A percentile compares a stretch with the other conserved stretches of the same genome.
Evolutionary conservation across 2,888 invertebrate species (phyloP).

Genomic region (Trachelus iudaicus): DNA sequence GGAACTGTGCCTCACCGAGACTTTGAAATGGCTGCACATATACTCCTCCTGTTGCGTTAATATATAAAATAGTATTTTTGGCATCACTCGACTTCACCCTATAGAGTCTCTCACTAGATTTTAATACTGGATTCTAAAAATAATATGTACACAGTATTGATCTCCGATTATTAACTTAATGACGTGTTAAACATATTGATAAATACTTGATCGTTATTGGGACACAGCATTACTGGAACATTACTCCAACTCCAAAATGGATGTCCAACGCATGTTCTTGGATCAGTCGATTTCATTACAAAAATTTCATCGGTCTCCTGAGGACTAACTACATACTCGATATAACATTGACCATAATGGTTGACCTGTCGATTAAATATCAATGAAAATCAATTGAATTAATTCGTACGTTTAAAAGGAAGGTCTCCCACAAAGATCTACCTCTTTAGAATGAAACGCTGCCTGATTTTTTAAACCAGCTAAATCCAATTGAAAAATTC

Average conservation of each 20-base stretch:
- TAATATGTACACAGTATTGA: neutral
- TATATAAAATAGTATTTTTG: slow-evolving; percentile 46
- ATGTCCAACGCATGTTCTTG: slow-evolving; percentile 58
- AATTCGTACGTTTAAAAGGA: neutral
- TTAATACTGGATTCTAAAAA: slow-evolving; percentile 60
- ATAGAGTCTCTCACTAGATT: slow-evolving; percentile 64
- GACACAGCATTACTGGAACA: slow-evolving; percentile 60
- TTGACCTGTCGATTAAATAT: slow-evolving; percentile 47
- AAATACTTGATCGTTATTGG: slow-evolving; percentile 60
- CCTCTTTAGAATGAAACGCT: slow-evolving; percentile 57
- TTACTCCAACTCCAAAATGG: slow-evolving; percentile 59
- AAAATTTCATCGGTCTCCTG: slow-evolving; percentile 45
- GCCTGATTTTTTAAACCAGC: slow-evolving; percentile 43
- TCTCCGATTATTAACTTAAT: neutral
- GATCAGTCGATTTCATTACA: slow-evolving; percentile 63
- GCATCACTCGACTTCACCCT: slow-evolving; percentile 43
- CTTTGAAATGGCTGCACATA: slow-evolving; percentile 65
- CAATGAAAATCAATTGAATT: slow-evolving; percentile 11
- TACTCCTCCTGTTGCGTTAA: slow-evolving; percentile 62
- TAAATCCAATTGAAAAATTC: slow-evolving; percentile 73
- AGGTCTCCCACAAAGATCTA: slow-evolving; percentile 16
- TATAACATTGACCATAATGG: slow-evolving; percentile 62
- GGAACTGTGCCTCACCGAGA: slow-evolving; percentile 63
- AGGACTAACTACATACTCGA: slow-evolving; percentile 59
- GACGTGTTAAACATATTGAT: neutral